These are phyloP conservation scores for Hydriomena furcata DNA, from an alignment of 2,888 invertebrate species.

Conservation along the genomic window DNA sequence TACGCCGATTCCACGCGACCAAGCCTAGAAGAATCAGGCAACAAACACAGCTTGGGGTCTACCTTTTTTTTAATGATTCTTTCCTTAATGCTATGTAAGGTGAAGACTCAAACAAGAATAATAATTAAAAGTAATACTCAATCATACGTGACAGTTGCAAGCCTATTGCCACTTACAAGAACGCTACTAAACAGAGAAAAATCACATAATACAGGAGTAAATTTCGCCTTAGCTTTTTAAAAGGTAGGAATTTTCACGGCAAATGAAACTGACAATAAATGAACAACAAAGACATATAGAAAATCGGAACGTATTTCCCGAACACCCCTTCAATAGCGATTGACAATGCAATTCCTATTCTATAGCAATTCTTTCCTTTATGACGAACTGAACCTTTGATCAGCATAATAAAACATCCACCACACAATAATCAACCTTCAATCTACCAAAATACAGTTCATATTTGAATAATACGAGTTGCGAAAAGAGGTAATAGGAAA, in stretches of 20 bases:
- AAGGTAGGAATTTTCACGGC: constrained; percentile 6
- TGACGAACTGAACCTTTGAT: constrained; percentile 31
- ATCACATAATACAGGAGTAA: too few species aligned
- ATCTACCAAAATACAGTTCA: constrained; percentile 18
- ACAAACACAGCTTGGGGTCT: too few species aligned
- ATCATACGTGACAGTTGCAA: too few species aligned
- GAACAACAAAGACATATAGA: constrained; percentile 33
- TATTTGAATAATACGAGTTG: constrained; percentile 14
- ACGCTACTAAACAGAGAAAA: too few species aligned
- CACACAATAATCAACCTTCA: constrained; percentile 44
- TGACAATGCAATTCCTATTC: constrained; percentile 35
- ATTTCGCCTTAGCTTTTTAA: background rate
- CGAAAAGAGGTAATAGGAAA: constrained; percentile 2
- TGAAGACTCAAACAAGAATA: too few species aligned
- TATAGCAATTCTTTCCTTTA: constrained; percentile 27
- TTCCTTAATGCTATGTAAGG: too few species aligned
- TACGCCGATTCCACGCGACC: too few species aligned
- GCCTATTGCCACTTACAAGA: too few species aligned
- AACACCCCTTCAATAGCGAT: constrained; percentile 37
- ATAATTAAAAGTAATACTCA: too few species aligned
- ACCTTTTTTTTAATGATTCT: too few species aligned
- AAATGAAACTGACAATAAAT: constrained; percentile 23
- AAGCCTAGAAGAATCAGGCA: too few species aligned
- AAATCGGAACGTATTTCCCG: constrained; percentile 59
- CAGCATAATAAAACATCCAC: background rate